A percentile compares a stretch with the other conserved stretches of the same genome.
Conservation (phyloP, 2,888 invertebrate species). For the Pachycephus smyrnensis region DNA sequence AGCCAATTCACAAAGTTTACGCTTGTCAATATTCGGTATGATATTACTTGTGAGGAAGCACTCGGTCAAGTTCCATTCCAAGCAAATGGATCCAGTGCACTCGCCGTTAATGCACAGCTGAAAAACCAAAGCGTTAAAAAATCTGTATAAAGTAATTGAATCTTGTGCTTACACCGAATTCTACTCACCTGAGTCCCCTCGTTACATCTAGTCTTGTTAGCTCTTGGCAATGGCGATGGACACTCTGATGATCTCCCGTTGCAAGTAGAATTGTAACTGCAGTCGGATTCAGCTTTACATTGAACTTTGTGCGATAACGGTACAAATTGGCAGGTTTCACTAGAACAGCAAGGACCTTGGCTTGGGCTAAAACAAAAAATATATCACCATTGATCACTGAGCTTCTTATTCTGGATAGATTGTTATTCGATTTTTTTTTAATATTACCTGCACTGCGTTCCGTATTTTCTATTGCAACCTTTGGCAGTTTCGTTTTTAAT, state of each 20-base stretch:
- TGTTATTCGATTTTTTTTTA: background rate
- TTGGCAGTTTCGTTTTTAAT: conserved; percentile 78
- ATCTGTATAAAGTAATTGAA: background rate
- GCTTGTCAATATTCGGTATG: conserved; percentile 80
- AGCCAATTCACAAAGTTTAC: conserved; percentile 95
- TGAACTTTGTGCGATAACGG: conserved; percentile 74
- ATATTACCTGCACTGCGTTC: conserved; percentile 83
- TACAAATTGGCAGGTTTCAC: conserved; percentile 83
- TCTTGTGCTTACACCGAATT: background rate
- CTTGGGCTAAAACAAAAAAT: conserved; percentile 80
- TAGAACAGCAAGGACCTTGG: conserved; percentile 96
- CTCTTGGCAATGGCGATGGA: conserved; percentile 83
- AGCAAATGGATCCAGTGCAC: conserved; percentile 95
- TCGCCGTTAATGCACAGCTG: conserved; percentile 90
- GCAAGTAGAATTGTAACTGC: conserved; percentile 89
- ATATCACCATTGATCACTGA: background rate
- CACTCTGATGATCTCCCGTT: conserved; percentile 89
- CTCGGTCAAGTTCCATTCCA: conserved; percentile 93
- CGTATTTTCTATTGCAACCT: conserved; percentile 82
- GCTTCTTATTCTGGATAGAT: background rate
- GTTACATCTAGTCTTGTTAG: conserved; percentile 95
- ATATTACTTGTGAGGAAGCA: conserved; percentile 91
- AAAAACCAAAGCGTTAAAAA: conserved; percentile 14
- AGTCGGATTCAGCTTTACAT: conserved; percentile 89
- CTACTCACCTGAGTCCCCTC: conserved; percentile 80